These are phyloP conservation scores for Macaria notata DNA, from an alignment of 2,888 invertebrate genomes.

Conservation along the genomic window DNA sequence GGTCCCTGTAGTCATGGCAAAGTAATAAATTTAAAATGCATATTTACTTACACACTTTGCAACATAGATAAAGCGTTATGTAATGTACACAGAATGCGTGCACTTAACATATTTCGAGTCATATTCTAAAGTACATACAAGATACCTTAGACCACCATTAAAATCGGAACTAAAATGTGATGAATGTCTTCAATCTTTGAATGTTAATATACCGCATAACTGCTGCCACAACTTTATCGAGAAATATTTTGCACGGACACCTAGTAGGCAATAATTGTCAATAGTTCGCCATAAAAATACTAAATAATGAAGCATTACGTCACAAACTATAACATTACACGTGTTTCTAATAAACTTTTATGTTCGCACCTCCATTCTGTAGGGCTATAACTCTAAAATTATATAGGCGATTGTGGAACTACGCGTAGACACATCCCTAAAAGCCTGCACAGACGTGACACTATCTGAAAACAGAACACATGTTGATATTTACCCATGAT, in stretches of 20 bases:
- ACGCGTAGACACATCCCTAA: constrained; percentile 50
- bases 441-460: too few species aligned
- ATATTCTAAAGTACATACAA: neutral
- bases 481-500: too few species aligned
- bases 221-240: too few species aligned
- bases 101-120: constrained; percentile 25
- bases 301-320: constrained; percentile 48
- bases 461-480: constrained; percentile 5
- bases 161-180: too few species aligned
- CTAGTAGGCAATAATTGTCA: constrained; percentile 24
- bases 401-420: constrained; percentile 66
- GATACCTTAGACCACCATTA: too few species aligned
- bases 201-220: too few species aligned
- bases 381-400: constrained; percentile 68
- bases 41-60: neutral
- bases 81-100: constrained; percentile 2
- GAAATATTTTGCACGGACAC: too few species aligned
- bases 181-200: too few species aligned
- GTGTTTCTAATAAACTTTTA: constrained; percentile 76
- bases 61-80: neutral
- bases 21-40: neutral
- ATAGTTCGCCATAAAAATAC: constrained; percentile 38
- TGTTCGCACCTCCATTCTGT: constrained; percentile 67
- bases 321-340: constrained; percentile 62
- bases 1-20: neutral